Percentiles rank a stretch among this genome's conserved stretches.
phyloP scores from a whole-genome alignment of 2,888 invertebrate species.

The Limenitis camilla region DNA sequence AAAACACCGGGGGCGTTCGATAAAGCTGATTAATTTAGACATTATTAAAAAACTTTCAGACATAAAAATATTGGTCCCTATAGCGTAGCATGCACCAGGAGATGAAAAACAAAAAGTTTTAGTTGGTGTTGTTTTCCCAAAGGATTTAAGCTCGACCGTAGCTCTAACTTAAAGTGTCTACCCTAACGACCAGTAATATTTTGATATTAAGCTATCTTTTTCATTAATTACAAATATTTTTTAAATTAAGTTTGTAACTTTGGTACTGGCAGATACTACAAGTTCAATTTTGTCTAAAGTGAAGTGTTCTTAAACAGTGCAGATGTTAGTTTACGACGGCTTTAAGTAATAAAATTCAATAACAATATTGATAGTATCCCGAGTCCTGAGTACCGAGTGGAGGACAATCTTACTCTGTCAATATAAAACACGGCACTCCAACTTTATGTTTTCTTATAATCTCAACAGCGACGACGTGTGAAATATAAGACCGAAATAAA shows the following conservation, averaged over 20 bases:
- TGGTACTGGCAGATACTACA: no score
- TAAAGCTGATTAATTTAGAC: slow-evolving; percentile 33
- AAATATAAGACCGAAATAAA: slow-evolving; percentile 54
- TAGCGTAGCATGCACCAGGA: slow-evolving; percentile 18
- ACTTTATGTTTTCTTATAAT: slow-evolving; percentile 54
- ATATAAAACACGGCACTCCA: slow-evolving; percentile 44
- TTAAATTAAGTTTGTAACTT: no score
- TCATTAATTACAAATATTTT: no score
- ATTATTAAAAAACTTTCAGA: slow-evolving; percentile 35
- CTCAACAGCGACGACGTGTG: slow-evolving; percentile 49
- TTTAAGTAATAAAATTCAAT: no score
- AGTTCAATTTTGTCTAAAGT: no score
- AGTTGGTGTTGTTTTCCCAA: slow-evolving; percentile 48
- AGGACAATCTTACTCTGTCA: slow-evolving; percentile 7
- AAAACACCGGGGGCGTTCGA: slow-evolving; percentile 41
- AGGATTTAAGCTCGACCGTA: slow-evolving; percentile 41
- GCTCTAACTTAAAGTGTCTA: slow-evolving; percentile 34
- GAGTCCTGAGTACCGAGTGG: no score
- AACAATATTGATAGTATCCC: no score
- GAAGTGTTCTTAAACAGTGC: no score
- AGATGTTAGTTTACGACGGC: no score
- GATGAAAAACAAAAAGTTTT: slow-evolving; percentile 32
- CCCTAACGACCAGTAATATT: no score
- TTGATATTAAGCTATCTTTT: no score
- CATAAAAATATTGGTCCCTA: slow-evolving; percentile 23